Base-by-base conservation (phyloP, 2,797 vertebrate species). In the Acipenser oxyrinchus region DNA sequence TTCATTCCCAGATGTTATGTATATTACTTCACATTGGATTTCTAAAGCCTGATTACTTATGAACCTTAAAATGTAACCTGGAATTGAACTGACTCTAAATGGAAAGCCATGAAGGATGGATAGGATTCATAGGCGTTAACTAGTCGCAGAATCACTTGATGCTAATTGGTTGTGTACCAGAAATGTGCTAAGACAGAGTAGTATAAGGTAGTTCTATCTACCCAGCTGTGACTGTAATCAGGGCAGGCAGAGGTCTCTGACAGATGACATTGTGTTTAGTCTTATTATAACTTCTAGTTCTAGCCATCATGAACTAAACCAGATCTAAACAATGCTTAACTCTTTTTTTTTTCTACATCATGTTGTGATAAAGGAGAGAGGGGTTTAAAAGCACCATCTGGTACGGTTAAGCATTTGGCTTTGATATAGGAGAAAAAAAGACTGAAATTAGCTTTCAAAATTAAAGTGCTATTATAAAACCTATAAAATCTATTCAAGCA, bases 191-290 rank as follows among this genome's bases (percentile, higher is more conserved):
- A 0, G 69, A 51, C 0, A 3, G 74, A 71, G 73, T 71, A 64
- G 12, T 7, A 0, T 61, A 72, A 8, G 76, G 60, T 74, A 4
- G 74, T 76, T 11, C 74, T 57, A 60, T 80, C 77, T 48, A 37
- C 77, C 75, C 68, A 60, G 73, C 78, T 71, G 85, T 91, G 91
- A 92, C 0, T 63, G 73, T 92, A 88, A 94, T 91, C 10, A 57
- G 80, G 84, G 75, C 0, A 49, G 88, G 81, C 92, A 95, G 88
- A 81, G 88, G 83, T 93, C 86, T 89, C 77, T 6, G 23, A 79
- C 88, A 91, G 86, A 86, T 88, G 77, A 70, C 60, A 66, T 80
- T 94, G 23, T 37, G 23, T 37, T 37, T 37, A 37, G 23, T 37
- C 23, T 37, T 37, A 37, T 37, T 4, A 37, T 37, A 37, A 37